phyloP scores from a whole-genome alignment of 2,113 vertebrate genomes.

The Canis aureus region DNA sequence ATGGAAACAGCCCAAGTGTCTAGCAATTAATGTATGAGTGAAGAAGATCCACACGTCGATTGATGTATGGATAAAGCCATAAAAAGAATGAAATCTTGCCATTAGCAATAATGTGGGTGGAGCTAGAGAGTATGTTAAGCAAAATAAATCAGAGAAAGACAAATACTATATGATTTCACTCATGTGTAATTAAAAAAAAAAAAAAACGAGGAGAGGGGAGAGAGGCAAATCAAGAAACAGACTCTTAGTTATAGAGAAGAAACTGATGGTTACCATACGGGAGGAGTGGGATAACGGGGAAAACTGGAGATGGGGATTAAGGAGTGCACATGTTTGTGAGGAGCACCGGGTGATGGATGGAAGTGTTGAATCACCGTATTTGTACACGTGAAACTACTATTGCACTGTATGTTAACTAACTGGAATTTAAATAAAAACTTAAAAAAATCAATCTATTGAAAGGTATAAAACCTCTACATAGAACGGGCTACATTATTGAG shows the following conservation, averaged over 20 bases:
- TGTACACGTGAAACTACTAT: neutral
- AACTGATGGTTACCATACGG: neutral
- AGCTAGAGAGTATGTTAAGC: neutral
- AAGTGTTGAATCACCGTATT: neutral
- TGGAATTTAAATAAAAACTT: neutral
- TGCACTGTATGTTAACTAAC: neutral
- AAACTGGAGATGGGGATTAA: neutral
- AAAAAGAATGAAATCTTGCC: neutral
- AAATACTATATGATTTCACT: neutral
- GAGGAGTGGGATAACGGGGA: neutral
- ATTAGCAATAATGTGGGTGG: neutral
- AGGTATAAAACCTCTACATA: neutral
- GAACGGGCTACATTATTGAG: neutral
- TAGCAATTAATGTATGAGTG: neutral
- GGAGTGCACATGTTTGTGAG: neutral
- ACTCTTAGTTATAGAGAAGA: neutral
- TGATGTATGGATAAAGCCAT: too few relatives aligned
- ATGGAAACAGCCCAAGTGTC: neutral
- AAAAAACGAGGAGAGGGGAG: rapidly evolving
- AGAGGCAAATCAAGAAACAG: neutral
- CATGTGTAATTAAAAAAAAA: neutral
- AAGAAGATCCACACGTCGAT: neutral
- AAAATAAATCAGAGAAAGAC: neutral
- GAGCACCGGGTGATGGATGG: neutral
- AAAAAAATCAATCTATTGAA: neutral